Evolutionary conservation across 30 jellyfish, hydroid and myxozoan species (phyloP), one percentile per base, ranked within the genome.

Genomic region (Pseudorhiza aurosa): DNA sequence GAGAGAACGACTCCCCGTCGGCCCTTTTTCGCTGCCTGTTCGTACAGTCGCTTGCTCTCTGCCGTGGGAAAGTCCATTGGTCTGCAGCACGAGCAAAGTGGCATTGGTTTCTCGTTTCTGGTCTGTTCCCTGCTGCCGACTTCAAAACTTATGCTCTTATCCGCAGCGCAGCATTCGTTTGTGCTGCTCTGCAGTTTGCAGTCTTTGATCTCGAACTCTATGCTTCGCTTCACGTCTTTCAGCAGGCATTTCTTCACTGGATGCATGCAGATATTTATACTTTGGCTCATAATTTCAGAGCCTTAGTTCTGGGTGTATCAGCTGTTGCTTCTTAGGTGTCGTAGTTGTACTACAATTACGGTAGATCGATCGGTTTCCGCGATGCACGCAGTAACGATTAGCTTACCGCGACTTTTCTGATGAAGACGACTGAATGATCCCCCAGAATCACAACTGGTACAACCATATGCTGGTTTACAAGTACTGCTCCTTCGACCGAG

Each of bases 1-100:
- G 96, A 85, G 59, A 85, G 49, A 27, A 85, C 96, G 30, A 73
- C 96, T 2, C 96, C 96, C 42, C 96, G 43, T 43, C 96, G 67
- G 30, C 96, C 96, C 26, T 74, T 73, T 5, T 63, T 37, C 2
- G 77, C 78, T 37, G 85, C 94, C 45, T 82, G 82, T 43, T 82
- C 87, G 47, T 82, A 82, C 47, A 56, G 18, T 57, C 43, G 31
- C 42, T 49, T 57, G 55, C 83, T 51, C 29, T 82, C 86, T 1
- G 72, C 81, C 31, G 69, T 51, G 8, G 57, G 80, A 59, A 82
- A 82, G 31, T 82, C 85, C 65, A 82, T 36, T 12, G 94, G 94
- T 65, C 58, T 67, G 72, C 94, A 82, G 42, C 94, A 82, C 12
- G 78, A 21, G 28, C 94, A 82, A 22, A 58, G 14, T 27, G 72